Evolutionary conservation across 1,140 invertebrate species (phyloP).

Genomic region (Zaprionus inermis): DNA sequence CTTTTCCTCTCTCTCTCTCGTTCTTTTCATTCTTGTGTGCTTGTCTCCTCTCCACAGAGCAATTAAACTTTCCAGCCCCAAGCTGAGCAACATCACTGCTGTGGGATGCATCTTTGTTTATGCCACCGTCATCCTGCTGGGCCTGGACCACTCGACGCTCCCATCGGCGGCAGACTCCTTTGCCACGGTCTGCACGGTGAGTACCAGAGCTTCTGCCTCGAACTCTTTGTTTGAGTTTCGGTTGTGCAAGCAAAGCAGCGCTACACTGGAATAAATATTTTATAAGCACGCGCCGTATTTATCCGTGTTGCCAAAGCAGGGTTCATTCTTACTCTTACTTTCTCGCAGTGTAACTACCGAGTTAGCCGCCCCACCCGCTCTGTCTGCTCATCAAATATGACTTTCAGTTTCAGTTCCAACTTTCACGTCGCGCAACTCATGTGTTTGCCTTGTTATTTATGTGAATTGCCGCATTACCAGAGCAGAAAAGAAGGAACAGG

Average conservation of each 20-base stretch:
- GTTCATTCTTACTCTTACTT: neutral
- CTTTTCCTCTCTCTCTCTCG: constrained; percentile 1
- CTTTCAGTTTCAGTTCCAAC: constrained; percentile 73
- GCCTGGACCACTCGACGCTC: constrained; percentile 92
- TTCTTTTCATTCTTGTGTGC: constrained; percentile 1
- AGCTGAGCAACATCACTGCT: constrained; percentile 98
- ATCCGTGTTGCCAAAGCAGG: neutral
- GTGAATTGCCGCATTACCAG: constrained; percentile 28
- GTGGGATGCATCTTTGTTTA: constrained; percentile 97
- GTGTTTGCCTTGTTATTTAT: constrained; percentile 59
- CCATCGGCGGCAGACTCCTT: constrained; percentile 88
- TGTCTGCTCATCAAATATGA: constrained; percentile 74
- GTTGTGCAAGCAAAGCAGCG: constrained; percentile 59
- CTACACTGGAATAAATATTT: constrained; percentile 7
- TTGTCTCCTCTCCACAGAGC: constrained; percentile 85
- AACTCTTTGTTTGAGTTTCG: constrained; percentile 72
- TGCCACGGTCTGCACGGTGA: constrained; percentile 93
- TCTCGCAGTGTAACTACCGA: constrained; percentile 1
- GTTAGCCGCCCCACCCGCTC: neutral
- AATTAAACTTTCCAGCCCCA: constrained; percentile 97
- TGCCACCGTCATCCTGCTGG: constrained; percentile 94
- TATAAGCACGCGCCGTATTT: too few relatives aligned
- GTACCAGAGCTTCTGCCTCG: constrained; percentile 70
- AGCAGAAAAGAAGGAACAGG: neutral
- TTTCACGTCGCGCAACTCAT: constrained; percentile 53